These are phyloP conservation scores for Aphaenogaster ashmeadi DNA, from an alignment of 1,140 invertebrate genomes.

Conservation along the genomic window DNA sequence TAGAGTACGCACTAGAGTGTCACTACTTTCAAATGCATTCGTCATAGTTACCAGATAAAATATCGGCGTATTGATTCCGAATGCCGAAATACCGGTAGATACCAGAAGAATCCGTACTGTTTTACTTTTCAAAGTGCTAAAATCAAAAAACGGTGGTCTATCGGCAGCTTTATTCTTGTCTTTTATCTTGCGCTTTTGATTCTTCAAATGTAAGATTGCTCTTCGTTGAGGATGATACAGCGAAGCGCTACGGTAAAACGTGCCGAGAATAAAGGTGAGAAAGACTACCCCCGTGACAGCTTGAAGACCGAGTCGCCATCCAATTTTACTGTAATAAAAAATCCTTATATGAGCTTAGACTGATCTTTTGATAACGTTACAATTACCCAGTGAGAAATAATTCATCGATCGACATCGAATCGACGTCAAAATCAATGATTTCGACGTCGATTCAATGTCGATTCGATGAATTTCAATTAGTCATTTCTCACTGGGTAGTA, in stretches of 20 bases:
- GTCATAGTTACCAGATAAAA: constrained; percentile 91
- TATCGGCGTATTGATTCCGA: constrained; percentile 95
- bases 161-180: constrained; percentile 92
- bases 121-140: constrained; percentile 93
- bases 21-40: background rate
- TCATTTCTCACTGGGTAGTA: no score
- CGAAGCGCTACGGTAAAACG: constrained; percentile 95
- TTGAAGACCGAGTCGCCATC: constrained; percentile 95
- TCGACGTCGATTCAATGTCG: no score
- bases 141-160: constrained; percentile 94
- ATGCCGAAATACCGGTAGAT: constrained; percentile 92
- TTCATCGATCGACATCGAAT: no score
- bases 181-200: constrained; percentile 95
- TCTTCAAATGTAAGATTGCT: constrained; percentile 96
- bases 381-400: no score
- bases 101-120: constrained; percentile 94
- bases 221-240: constrained; percentile 96
- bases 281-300: constrained; percentile 94
- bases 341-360: background rate
- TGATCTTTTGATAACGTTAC: background rate
- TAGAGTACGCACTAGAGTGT: background rate
- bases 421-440: no score
- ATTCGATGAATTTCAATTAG: no score
- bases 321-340: constrained; percentile 90
- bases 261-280: constrained; percentile 94